These are phyloP conservation scores for Mongoloraphidia duomilia DNA, from an alignment of 2,888 invertebrate genomes.

Conservation along the genomic window DNA sequence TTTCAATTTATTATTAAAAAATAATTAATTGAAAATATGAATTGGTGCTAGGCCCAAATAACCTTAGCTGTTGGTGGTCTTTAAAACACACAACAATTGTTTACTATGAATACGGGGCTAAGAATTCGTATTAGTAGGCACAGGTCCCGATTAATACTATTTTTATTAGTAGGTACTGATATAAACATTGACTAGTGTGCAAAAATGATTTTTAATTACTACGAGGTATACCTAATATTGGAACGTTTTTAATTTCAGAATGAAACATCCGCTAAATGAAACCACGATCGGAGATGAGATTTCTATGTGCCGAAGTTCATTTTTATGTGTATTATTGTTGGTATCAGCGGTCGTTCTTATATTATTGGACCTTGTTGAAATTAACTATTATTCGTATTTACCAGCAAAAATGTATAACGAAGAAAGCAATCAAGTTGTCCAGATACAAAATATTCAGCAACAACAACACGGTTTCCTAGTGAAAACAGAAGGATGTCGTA, in stretches of 20 bases:
- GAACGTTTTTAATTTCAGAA: not conserved
- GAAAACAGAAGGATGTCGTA: conserved; percentile 49
- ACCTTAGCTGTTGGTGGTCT: too few relatives aligned
- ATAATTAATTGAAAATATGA: too few relatives aligned
- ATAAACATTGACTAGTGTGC: too few relatives aligned
- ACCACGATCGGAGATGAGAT: not conserved
- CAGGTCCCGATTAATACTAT: too few relatives aligned
- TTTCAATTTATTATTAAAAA: too few relatives aligned
- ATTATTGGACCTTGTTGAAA: conserved; percentile 2
- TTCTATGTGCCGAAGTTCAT: not conserved
- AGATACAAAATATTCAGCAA: not conserved
- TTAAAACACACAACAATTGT: too few relatives aligned
- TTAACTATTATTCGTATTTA: conserved; percentile 1
- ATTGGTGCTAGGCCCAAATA: too few relatives aligned
- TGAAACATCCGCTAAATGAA: not conserved
- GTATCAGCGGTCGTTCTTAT: not conserved
- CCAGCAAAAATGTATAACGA: not conserved
- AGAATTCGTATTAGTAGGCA: too few relatives aligned
- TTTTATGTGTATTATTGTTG: conserved; percentile 1
- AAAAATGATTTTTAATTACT: too few relatives aligned
- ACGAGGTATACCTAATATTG: too few relatives aligned
- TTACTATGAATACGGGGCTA: too few relatives aligned
- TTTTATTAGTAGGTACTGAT: too few relatives aligned
- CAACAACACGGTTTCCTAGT: conserved; percentile 23
- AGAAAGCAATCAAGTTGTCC: not conserved